Evolutionary conservation across 2,888 invertebrate genomes (phyloP), one percentile per base, ranked within the genome.

Genomic region (Lasioglossum zephyrum): DNA sequence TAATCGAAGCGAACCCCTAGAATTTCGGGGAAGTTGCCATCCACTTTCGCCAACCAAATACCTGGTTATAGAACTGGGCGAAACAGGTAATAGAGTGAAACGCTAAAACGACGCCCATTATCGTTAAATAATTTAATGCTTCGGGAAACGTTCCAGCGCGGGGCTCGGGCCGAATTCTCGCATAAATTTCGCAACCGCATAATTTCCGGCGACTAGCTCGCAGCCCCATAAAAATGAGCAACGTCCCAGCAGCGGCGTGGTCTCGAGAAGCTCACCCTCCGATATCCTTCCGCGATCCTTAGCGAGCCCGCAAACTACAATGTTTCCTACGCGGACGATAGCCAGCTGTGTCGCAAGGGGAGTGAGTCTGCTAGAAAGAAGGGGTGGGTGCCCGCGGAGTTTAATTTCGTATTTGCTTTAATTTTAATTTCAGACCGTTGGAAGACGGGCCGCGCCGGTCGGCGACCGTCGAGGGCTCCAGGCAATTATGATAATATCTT

Each of bases 401-500:
- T 85, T 76, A 69, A 73, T 81, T 76, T 82, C 82, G 77, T 83
- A 80, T 86, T 82, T 75, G 83, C 81, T 81, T 88, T 87, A 88
- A 88, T 89, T 89, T 88, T 87, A 87, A 87, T 87, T 86, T 87
- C 87, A 49, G 9, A 16, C 39, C 74, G 70, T 53, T 57, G 44
- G 57, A 31, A 49, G 73, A 2, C 16, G 57, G 18, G 9, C 6
- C 26, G 16, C 69, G 63, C 63, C 39, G 60, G 41, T 39, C 57
- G 41, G 22, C 77, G 57, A 75, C 77, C 85, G 74, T 47, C 89
- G 80, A 82, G 84, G 83, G 77, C 83, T 76, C 82, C 77, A 73
- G 87, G 91, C 91, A 91, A 91, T 91, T 90, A 90, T 89, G 91
- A 91, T 91, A 91, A 91, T 91, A 91, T 90, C 91, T 91, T 90